A percentile compares a stretch with the other conserved stretches of the same genome.
phyloP scores from a whole-genome alignment of 2,113 vertebrate genomes.

The Lutjanus erythropterus region DNA sequence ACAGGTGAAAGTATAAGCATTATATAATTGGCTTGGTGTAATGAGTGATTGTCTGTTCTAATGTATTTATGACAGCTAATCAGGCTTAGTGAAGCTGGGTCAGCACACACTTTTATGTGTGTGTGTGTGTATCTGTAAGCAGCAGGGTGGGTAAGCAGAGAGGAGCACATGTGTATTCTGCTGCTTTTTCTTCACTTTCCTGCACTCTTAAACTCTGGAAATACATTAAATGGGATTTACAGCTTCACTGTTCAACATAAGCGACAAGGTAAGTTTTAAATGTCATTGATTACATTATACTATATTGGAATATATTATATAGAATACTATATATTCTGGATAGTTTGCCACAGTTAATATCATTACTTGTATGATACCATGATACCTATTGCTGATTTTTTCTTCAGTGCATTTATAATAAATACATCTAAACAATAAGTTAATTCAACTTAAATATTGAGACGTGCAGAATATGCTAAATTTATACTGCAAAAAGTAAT shows the following conservation, averaged over 20 bases:
- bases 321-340: neutral
- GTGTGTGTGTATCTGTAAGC: conserved; percentile 21
- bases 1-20: conserved; percentile 55
- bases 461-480: neutral
- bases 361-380: too few species aligned
- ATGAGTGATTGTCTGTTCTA: conserved; percentile 69
- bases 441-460: neutral
- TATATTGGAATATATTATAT: neutral
- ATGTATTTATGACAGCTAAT: conserved; percentile 85
- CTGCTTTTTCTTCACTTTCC: neutral
- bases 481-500: neutral
- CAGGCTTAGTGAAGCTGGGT: conserved; percentile 83
- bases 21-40: conserved; percentile 75
- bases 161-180: conserved; percentile 26
- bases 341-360: neutral
- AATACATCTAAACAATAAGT: neutral
- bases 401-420: neutral
- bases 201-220: neutral
- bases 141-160: conserved; percentile 24
- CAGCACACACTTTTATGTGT: conserved; percentile 59
- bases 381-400: too few species aligned
- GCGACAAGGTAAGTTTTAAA: conserved; percentile 54
- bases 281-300: neutral
- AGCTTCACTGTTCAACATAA: conserved; percentile 4
- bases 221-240: conserved; percentile 58